phyloP scores from a whole-genome alignment of 2,888 invertebrate genomes.

The Ariolimax columbianus region DNA sequence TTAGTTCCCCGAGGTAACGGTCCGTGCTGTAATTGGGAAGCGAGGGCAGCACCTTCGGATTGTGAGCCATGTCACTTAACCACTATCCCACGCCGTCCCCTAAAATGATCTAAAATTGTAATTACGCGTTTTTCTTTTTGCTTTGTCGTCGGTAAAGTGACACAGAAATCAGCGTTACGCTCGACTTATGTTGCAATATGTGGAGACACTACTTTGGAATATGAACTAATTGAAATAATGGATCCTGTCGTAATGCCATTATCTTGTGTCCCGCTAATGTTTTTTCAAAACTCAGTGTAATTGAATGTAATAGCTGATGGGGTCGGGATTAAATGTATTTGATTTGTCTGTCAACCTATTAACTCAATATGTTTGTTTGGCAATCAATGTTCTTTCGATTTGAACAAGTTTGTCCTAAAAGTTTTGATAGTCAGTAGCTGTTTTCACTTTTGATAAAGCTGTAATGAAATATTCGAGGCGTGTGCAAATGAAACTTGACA shows the following conservation, averaged over 20 bases:
- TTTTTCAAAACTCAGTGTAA: not conserved
- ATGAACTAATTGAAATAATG: constrained; percentile 2
- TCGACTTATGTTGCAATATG: not conserved
- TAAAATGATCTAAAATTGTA: too few species aligned
- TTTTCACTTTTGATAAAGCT: not conserved
- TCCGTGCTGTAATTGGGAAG: too few species aligned
- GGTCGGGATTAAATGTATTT: not conserved
- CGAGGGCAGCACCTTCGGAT: too few species aligned
- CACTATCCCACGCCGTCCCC: too few species aligned
- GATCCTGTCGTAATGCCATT: not conserved
- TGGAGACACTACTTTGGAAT: not conserved
- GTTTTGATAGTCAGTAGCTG: not conserved
- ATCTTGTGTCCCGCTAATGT: not conserved
- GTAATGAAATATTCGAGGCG: too few species aligned
- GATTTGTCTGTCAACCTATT: not conserved
- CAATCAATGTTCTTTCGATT: not conserved
- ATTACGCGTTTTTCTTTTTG: too few species aligned
- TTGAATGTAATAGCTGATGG: not conserved
- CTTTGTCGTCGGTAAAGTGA: not conserved
- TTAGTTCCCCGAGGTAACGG: too few species aligned
- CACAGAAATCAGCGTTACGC: not conserved
- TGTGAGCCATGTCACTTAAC: too few species aligned
- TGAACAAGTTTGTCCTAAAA: not conserved
- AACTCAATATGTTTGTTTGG: not conserved
- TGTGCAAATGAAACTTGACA: too few species aligned